Conservation (phyloP, 1,140 invertebrate genomes). For the Mamestra configurata region DNA sequence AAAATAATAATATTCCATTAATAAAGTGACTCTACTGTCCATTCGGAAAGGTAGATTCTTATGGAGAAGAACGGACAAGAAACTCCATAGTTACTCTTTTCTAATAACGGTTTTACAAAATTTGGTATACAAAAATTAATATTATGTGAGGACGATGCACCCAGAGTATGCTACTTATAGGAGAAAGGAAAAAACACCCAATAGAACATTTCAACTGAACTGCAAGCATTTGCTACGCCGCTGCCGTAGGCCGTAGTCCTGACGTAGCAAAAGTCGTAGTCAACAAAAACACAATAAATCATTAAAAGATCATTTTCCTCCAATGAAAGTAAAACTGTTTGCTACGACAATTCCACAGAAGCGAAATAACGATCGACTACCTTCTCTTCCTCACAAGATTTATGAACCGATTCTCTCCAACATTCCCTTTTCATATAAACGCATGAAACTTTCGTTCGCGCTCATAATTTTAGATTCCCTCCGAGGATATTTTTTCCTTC, state of each 20-base stretch:
- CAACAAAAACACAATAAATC: slow-evolving; percentile 9
- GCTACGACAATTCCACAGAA: slow-evolving; percentile 57
- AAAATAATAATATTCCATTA: too few relatives aligned
- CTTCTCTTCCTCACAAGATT: slow-evolving; percentile 63
- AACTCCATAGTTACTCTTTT: too few relatives aligned
- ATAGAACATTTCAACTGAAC: background rate
- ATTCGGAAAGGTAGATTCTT: too few relatives aligned
- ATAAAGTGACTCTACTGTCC: too few relatives aligned
- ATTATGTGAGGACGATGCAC: too few relatives aligned
- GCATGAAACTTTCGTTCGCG: slow-evolving; percentile 67
- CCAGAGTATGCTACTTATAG: too few relatives aligned
- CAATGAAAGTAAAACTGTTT: slow-evolving; percentile 34
- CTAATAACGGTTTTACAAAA: too few relatives aligned
- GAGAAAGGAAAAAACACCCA: too few relatives aligned
- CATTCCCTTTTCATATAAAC: slow-evolving; percentile 77
- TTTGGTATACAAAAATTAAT: too few relatives aligned
- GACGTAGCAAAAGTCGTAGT: background rate
- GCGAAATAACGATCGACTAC: slow-evolving; percentile 65
- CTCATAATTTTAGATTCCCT: slow-evolving; percentile 85
- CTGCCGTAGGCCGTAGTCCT: background rate
- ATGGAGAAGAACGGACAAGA: too few relatives aligned
- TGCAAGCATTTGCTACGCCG: background rate
- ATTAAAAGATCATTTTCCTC: slow-evolving; percentile 26
- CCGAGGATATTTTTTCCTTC: slow-evolving; percentile 81
- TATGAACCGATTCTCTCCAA: slow-evolving; percentile 69